Evolutionary conservation across 2,113 vertebrate species (phyloP).

Genomic region (Calyptommatus sinebrachiatus): DNA sequence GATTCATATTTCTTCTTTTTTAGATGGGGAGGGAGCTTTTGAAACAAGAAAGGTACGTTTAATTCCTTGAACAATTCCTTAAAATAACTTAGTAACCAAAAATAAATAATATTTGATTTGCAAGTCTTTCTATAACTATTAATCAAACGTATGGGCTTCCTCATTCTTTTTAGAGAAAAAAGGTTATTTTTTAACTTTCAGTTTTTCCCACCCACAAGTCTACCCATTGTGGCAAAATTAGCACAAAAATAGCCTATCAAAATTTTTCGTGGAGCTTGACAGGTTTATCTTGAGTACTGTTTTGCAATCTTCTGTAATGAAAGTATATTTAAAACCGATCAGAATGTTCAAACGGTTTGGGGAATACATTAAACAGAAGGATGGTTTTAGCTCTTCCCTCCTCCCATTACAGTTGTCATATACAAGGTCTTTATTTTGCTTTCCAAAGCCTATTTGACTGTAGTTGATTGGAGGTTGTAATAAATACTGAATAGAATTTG

Average conservation of each 20-base stretch:
- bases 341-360: slow-evolving; percentile 26
- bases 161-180: slow-evolving; percentile 6
- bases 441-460: slow-evolving; percentile 26
- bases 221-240: slow-evolving; percentile 6
- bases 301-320: slow-evolving; percentile 7
- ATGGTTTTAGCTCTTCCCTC: neutral
- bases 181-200: neutral
- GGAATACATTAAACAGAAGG: slow-evolving; percentile 21
- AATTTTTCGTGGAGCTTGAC: slow-evolving; percentile 24
- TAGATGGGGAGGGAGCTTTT: neutral
- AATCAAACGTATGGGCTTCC: neutral
- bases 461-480: neutral
- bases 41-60: neutral
- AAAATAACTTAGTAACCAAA: neutral
- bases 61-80: neutral
- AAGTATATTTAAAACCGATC: slow-evolving; percentile 28
- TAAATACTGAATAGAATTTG: neutral
- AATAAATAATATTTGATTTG: slow-evolving; percentile 11
- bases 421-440: slow-evolving; percentile 36
- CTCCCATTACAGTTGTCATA: slow-evolving; percentile 4
- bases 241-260: slow-evolving; percentile 13
- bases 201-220: neutral
- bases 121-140: slow-evolving; percentile 18
- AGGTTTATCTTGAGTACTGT: slow-evolving; percentile 28
- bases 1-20: neutral